Conservation (phyloP, 2,113 vertebrate species). For the Eurypyga helias region DNA sequence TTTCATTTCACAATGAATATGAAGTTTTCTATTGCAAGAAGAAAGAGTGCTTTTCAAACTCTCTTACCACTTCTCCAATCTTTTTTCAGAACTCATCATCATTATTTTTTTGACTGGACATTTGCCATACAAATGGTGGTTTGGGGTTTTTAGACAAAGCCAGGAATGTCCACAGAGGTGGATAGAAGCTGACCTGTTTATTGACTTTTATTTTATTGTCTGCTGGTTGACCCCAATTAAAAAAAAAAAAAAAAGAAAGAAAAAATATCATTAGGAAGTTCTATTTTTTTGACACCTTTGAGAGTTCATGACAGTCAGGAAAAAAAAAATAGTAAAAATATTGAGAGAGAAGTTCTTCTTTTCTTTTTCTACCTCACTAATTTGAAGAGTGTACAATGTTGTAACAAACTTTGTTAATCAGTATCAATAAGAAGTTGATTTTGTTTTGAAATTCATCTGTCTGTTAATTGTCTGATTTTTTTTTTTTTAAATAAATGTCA, state of each 20-base stretch:
- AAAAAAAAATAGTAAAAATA: background rate
- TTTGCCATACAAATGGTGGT: background rate
- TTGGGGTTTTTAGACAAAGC: background rate
- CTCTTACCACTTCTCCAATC: background rate
- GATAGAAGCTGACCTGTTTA: background rate
- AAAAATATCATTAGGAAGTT: background rate
- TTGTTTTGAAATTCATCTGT: background rate
- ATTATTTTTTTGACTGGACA: background rate
- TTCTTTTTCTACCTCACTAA: background rate
- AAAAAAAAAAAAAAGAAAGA: background rate
- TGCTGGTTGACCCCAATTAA: background rate
- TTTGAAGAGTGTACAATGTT: background rate
- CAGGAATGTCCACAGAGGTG: background rate
- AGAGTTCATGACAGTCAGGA: background rate
- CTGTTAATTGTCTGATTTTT: background rate
- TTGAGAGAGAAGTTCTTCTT: background rate
- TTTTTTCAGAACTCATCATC: background rate
- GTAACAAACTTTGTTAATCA: background rate
- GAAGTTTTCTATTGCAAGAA: background rate
- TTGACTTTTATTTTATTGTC: conserved; percentile 11
- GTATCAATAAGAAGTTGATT: background rate
- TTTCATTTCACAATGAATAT: background rate
- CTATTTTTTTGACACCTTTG: background rate
- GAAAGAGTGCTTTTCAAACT: background rate
- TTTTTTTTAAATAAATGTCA: background rate